phyloP scores from a whole-genome alignment of 2,113 vertebrate genomes.

The Hypocryptadius cinnamomeus region DNA sequence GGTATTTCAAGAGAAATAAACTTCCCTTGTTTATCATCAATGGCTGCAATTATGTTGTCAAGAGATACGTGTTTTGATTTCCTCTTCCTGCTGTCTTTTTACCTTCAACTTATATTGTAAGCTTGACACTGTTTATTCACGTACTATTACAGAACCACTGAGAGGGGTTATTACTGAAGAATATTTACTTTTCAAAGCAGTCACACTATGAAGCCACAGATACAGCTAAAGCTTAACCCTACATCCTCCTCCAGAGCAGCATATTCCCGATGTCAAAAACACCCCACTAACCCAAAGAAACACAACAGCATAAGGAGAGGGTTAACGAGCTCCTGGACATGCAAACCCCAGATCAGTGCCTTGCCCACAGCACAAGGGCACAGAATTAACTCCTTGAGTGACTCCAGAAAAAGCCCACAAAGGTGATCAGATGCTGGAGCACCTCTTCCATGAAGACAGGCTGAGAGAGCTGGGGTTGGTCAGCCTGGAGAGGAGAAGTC shows the following conservation, averaged over 20 bases:
- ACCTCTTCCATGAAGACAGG: neutral
- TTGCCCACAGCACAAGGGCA: neutral
- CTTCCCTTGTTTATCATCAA: conserved; percentile 28
- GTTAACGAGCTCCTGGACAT: neutral
- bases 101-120: neutral
- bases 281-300: neutral
- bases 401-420: neutral
- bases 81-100: conserved; percentile 9
- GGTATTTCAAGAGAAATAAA: conserved; percentile 2
- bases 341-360: neutral
- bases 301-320: neutral
- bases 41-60: conserved; percentile 43
- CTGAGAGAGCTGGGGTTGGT: neutral
- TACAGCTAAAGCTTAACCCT: neutral
- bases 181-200: conserved; percentile 10
- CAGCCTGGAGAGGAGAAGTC: neutral
- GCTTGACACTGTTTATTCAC: neutral
- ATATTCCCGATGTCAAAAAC: neutral
- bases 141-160: neutral
- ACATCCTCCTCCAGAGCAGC: neutral
- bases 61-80: conserved; percentile 20
- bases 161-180: conserved; percentile 13
- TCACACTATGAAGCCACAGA: neutral
- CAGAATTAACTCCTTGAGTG: neutral
- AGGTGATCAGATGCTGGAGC: neutral